These are phyloP conservation scores for Solea senegalensis DNA, from an alignment of 2,113 vertebrate species.

Conservation along the genomic window DNA sequence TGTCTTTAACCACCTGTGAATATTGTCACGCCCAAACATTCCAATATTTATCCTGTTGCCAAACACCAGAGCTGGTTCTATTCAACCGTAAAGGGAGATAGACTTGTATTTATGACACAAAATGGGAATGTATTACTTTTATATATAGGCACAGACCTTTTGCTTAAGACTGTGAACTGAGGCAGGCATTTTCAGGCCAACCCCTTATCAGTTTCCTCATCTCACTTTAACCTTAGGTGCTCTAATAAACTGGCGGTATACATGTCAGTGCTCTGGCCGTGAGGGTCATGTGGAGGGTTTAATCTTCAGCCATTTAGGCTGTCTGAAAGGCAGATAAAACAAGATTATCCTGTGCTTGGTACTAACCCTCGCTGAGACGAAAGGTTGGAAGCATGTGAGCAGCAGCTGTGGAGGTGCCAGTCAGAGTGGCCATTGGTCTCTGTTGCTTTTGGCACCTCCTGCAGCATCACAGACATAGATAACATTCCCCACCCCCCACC, in stretches of 20 bases:
- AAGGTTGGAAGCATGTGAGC: constrained; percentile 63
- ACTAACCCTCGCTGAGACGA: constrained; percentile 58
- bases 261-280: constrained; percentile 63
- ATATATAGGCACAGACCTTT: constrained; percentile 31
- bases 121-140: constrained; percentile 46
- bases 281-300: constrained; percentile 70
- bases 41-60: constrained; percentile 26
- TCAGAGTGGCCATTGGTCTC: constrained; percentile 70
- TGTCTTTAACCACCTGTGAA: constrained; percentile 33
- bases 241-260: constrained; percentile 75
- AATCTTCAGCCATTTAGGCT: constrained; percentile 79
- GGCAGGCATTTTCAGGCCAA: constrained; percentile 30
- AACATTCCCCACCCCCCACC: constrained; percentile 30
- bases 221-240: constrained; percentile 75
- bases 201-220: constrained; percentile 74
- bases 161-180: constrained; percentile 10
- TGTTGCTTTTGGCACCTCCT: constrained; percentile 77
- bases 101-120: constrained; percentile 26
- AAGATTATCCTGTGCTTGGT: constrained; percentile 72
- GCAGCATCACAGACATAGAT: constrained; percentile 57
- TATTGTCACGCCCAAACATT: constrained; percentile 2
- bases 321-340: constrained; percentile 79
- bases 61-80: constrained; percentile 7
- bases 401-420: constrained; percentile 77
- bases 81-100: constrained; percentile 7